Evolutionary conservation across 2,113 vertebrate genomes (phyloP), one percentile per base, ranked within the genome.

Genomic region (Scytalopus superciliaris): DNA sequence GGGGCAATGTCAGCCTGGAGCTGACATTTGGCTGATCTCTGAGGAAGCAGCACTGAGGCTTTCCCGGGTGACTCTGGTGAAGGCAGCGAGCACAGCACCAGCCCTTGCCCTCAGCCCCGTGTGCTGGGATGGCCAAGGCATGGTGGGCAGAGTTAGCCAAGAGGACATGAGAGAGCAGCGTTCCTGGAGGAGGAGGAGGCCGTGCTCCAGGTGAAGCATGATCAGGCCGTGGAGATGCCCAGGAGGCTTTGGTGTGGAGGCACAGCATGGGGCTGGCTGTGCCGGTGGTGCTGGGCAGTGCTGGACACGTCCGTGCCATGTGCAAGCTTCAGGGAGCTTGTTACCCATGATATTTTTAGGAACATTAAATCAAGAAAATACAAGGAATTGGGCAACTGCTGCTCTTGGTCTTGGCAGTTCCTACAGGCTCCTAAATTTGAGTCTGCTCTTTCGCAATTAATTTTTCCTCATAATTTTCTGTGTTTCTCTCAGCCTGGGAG

Each of bases 301-400:
- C 74, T 33, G 60, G 47, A 55, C 74, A 50, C 0, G 1, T 14
- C 33, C 0, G 0, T 37, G 74, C 56, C 0, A 3, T 31, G 9
- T 40, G 24, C 56, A 40, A 31, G 12, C 64, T 78, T n/a, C 6
- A 17, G 74, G 28, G 28, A 85, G 23, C 21, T 44, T 44, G 15
- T 19, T 52, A 37, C 33, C 40, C 2, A 0, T 22, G 27, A 0
- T 73, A 30, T 52, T 92, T 93, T 90, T 79, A 73, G 79, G 44
- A 80, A 25, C 10, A 0, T 59, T 80, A 64, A 57, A 68, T 80
- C 37, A 69, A 69, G n/a, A 44, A n/a, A 92, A 39, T 53, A 53
- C 17, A 79, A 83, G 53, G 77, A 93, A 52, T 40, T 45, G 50
- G 59, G 16, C 50, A 69, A 9, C 22, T 62, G 45, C 59, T 86